Percentiles rank a stretch among this genome's conserved stretches.
Conservation (phyloP, 92 coral and sea anemone species). For the Epizoanthus rinbou region DNA sequence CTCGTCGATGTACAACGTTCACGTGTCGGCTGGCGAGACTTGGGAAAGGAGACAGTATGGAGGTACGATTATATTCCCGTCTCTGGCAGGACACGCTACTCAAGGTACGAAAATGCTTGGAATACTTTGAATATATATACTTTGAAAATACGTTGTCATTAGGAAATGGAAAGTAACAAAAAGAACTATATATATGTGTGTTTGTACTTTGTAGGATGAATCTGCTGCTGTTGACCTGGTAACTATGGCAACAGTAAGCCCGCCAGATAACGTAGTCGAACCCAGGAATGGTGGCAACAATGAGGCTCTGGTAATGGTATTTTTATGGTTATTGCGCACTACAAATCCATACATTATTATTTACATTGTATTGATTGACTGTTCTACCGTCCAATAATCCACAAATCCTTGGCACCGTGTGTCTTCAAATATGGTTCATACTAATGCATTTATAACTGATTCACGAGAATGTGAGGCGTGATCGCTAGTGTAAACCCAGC, state of each 20-base stretch:
- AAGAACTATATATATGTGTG: background rate
- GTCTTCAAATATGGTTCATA: no score
- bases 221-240: slow-evolving; percentile 56
- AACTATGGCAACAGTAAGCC: slow-evolving; percentile 60
- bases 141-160: no score
- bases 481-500: no score
- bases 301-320: slow-evolving; percentile 36
- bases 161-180: no score
- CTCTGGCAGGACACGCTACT: slow-evolving; percentile 85
- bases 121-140: no score
- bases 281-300: slow-evolving; percentile 50
- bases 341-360: no score
- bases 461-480: no score
- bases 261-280: slow-evolving; percentile 64
- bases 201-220: slow-evolving; percentile 45
- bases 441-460: no score
- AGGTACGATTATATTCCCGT: slow-evolving; percentile 69
- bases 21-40: slow-evolving; percentile 72
- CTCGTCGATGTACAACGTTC: slow-evolving; percentile 56
- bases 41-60: slow-evolving; percentile 61
- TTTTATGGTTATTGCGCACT: no score
- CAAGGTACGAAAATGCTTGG: slow-evolving; percentile 53
- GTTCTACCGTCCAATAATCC: no score
- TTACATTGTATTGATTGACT: no score
- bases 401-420: no score